Evolutionary conservation across 2,113 vertebrate species (phyloP).

Genomic region (Suncus etruscus): DNA sequence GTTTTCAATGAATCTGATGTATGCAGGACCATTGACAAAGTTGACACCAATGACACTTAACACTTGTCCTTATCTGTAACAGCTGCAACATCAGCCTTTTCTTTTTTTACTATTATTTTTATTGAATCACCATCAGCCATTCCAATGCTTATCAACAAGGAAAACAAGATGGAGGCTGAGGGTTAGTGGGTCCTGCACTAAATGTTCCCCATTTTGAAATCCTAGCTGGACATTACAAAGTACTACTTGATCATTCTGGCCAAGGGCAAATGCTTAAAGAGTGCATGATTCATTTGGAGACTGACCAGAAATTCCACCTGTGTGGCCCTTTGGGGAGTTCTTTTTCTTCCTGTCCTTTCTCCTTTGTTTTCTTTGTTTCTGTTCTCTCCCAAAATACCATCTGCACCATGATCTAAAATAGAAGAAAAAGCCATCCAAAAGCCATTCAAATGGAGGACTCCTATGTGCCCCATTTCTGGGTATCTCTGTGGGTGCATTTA

Average conservation of each 20-base stretch:
- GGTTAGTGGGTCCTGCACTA: background rate
- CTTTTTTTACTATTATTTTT: too few relatives aligned
- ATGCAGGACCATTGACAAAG: too few relatives aligned
- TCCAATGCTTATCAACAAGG: conserved; percentile 4
- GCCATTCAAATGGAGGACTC: background rate
- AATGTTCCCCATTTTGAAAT: background rate
- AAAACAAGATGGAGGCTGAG: background rate
- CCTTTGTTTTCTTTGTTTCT: background rate
- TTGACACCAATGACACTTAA: too few relatives aligned
- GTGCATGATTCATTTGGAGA: background rate
- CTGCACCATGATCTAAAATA: background rate
- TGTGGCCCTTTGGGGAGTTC: background rate
- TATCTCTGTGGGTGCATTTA: background rate
- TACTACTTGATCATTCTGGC: background rate
- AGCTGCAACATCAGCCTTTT: background rate
- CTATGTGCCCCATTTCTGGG: background rate
- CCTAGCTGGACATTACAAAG: background rate
- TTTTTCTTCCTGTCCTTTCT: background rate
- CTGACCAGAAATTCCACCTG: conserved; percentile 22
- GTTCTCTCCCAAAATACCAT: background rate
- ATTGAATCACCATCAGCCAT: too few relatives aligned
- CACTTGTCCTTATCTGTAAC: too few relatives aligned
- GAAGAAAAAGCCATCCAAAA: background rate
- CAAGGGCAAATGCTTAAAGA: background rate
- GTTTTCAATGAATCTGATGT: too few relatives aligned